Conservation (phyloP, 1,140 invertebrate genomes). For the Drosophila tristis region DNA sequence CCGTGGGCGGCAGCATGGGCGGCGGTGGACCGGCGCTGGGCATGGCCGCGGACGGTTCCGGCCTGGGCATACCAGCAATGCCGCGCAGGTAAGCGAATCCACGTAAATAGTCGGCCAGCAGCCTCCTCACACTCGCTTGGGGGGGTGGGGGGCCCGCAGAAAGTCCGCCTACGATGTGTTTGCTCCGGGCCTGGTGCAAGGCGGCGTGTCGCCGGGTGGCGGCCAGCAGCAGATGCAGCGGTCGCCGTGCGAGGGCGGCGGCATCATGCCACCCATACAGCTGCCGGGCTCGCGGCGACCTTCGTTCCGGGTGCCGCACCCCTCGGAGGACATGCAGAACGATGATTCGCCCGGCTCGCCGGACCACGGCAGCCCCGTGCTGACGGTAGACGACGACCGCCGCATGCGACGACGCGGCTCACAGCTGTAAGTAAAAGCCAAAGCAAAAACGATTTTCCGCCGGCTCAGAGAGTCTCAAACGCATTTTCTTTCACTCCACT, state of each 20-base stretch:
- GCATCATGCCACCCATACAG: slow-evolving; percentile 76
- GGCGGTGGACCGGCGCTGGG: slow-evolving; percentile 85
- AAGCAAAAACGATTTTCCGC: no score
- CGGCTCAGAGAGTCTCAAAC: background rate
- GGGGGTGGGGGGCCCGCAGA: slow-evolving; percentile 71
- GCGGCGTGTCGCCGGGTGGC: slow-evolving; percentile 26
- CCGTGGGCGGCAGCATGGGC: slow-evolving; percentile 85
- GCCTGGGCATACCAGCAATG: slow-evolving; percentile 88
- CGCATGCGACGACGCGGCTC: slow-evolving; percentile 90
- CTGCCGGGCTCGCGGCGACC: slow-evolving; percentile 86
- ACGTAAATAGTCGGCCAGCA: no score
- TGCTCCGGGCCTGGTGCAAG: slow-evolving; percentile 83
- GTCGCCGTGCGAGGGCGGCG: slow-evolving; percentile 71
- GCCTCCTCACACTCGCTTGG: no score
- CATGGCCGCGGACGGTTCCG: slow-evolving; percentile 83
- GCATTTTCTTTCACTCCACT: background rate
- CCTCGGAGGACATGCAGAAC: slow-evolving; percentile 86
- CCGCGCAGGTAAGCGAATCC: slow-evolving; percentile 86
- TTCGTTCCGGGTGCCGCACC: slow-evolving; percentile 87
- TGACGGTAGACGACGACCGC: slow-evolving; percentile 89
- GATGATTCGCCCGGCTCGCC: slow-evolving; percentile 85
- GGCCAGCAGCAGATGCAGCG: slow-evolving; percentile 64
- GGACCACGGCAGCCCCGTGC: slow-evolving; percentile 84
- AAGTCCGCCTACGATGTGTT: slow-evolving; percentile 93
- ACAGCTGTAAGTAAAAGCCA: slow-evolving; percentile 88